phyloP scores from a whole-genome alignment of 2,888 invertebrate species.

The Ganaspis brasiliensis region DNA sequence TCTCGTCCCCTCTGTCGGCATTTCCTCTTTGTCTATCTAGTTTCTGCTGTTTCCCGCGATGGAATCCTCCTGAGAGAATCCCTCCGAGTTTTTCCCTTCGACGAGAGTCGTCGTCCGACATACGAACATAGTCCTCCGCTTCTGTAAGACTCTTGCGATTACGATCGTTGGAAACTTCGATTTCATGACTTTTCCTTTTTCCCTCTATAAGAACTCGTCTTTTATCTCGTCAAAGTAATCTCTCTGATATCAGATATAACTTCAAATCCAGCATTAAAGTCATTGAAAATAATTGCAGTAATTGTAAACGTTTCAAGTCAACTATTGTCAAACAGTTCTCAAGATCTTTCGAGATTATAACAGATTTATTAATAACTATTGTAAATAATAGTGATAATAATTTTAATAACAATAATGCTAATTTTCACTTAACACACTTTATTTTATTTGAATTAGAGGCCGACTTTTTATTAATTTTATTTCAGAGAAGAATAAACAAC shows the following conservation, averaged over 20 bases:
- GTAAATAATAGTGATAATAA: no score
- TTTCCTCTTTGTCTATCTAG: slow-evolving; percentile 65
- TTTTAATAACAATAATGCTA: no score
- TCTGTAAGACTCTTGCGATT: slow-evolving; percentile 24
- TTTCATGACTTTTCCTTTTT: slow-evolving; percentile 16
- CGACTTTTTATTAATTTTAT: no score
- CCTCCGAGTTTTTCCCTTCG: slow-evolving; percentile 2
- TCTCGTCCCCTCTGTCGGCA: slow-evolving; percentile 39
- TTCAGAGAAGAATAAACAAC: no score
- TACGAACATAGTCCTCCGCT: slow-evolving; percentile 11
- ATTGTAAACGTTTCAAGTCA: background rate
- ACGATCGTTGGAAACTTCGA: slow-evolving; percentile 32
- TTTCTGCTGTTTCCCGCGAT: slow-evolving; percentile 58
- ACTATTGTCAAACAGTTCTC: background rate
- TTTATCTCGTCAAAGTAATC: background rate
- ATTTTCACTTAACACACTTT: no score
- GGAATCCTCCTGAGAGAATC: slow-evolving; percentile 63
- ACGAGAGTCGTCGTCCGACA: slow-evolving; percentile 17
- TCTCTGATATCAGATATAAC: background rate
- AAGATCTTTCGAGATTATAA: no score
- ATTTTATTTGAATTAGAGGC: no score
- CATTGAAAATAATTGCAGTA: slow-evolving; percentile 5
- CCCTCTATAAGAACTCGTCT: background rate
- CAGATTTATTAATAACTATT: no score
- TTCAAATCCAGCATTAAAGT: slow-evolving; percentile 1